A percentile compares a stretch with the other conserved stretches of the same genome.
Evolutionary conservation across 2,113 vertebrate species (phyloP).

Genomic region (Pseudorasbora parva): DNA sequence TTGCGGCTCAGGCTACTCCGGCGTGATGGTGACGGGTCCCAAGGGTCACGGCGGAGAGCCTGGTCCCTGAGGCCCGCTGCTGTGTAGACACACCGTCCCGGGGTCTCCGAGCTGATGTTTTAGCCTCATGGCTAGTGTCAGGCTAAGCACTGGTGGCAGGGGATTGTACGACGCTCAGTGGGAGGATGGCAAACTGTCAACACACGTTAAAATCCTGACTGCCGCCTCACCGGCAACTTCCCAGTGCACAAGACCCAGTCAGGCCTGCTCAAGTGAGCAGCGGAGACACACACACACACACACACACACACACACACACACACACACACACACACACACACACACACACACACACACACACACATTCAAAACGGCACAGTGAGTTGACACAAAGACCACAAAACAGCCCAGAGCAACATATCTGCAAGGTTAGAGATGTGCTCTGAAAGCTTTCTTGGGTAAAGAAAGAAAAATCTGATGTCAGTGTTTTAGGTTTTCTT

Average conservation of each 20-base stretch:
- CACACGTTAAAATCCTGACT: conserved; percentile 50
- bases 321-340: background rate
- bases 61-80: background rate
- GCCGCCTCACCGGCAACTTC: background rate
- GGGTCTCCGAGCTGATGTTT: conserved; percentile 44
- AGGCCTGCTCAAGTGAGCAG: conserved; percentile 47
- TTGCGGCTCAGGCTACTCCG: background rate
- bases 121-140: conserved; percentile 58
- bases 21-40: background rate
- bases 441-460: conserved; percentile 3
- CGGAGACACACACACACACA: background rate
- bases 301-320: conserved; percentile 26
- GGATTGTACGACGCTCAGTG: conserved; percentile 44
- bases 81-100: background rate
- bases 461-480: background rate
- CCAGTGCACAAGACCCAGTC: background rate
- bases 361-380: background rate
- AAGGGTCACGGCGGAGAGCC: background rate
- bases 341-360: background rate
- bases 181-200: conserved; percentile 48
- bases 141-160: conserved; percentile 55
- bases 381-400: conserved; percentile 35
- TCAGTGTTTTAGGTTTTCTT: background rate
- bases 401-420: conserved; percentile 38
- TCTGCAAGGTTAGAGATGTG: conserved; percentile 10